These are phyloP conservation scores for Gymnoscopelus microlampas DNA, from an alignment of 2,797 vertebrate genomes.

Conservation along the genomic window DNA sequence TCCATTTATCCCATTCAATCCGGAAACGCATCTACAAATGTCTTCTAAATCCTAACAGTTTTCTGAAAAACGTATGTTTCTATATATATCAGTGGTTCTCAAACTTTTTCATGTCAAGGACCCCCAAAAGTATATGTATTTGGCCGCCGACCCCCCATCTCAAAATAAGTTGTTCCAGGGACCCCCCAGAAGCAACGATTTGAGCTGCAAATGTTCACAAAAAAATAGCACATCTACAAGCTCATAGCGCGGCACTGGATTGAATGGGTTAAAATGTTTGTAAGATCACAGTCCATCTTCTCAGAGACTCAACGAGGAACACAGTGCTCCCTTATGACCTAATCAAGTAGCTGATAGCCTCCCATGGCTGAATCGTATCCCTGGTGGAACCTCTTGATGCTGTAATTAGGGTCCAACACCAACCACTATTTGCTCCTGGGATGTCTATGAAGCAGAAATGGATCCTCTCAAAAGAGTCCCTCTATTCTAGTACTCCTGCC, in stretches of 20 bases:
- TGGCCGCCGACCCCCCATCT: no score
- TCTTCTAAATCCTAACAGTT: neutral
- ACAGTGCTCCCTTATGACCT: constrained; percentile 32
- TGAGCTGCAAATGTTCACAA: no score
- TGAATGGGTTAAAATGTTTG: neutral
- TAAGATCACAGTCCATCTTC: neutral
- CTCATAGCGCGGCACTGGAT: no score
- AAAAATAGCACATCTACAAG: no score
- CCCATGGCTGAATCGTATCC: constrained; percentile 32
- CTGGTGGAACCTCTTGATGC: constrained; percentile 40
- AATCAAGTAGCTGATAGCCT: constrained; percentile 38
- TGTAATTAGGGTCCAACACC: constrained; percentile 40
- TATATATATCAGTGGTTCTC: no score
- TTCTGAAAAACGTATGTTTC: no score
- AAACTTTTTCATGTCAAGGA: no score
- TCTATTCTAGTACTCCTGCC: neutral
- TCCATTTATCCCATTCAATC: neutral
- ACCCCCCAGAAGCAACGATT: no score
- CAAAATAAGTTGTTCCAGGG: no score
- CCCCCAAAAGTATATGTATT: no score
- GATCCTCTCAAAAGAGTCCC: neutral
- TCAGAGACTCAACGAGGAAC: constrained; percentile 14
- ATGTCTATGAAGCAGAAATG: neutral
- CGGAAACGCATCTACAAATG: neutral
- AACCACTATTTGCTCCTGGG: neutral